phyloP scores from a whole-genome alignment of 1,140 invertebrate species.

The Drosophila neocordata region DNA sequence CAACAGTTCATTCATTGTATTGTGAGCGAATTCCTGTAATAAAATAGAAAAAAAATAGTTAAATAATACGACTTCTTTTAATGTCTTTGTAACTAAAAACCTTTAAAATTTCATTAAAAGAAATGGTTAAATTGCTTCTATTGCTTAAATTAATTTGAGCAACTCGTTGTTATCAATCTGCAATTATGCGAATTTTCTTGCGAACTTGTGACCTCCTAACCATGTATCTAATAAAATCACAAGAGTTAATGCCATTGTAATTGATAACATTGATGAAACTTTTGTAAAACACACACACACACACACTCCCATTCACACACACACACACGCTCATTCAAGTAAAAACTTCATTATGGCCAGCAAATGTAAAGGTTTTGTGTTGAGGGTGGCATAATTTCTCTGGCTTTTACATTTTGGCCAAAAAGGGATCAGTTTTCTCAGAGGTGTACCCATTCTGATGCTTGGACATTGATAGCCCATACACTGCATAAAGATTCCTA shows the following conservation, averaged over 20 bases:
- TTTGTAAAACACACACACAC: constrained; percentile 11
- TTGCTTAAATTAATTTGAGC: neutral
- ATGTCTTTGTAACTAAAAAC: no score
- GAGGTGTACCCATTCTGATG: constrained; percentile 27
- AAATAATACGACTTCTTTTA: no score
- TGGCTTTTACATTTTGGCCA: constrained; percentile 11
- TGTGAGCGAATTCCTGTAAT: constrained; percentile 93
- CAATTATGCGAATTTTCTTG: constrained; percentile 1
- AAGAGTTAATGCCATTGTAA: constrained; percentile 46
- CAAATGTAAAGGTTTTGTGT: constrained; percentile 8
- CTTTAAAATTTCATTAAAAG: neutral
- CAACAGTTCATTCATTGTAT: constrained; percentile 94
- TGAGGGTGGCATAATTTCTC: constrained; percentile 46
- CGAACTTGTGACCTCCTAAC: constrained; percentile 32
- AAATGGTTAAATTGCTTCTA: constrained; percentile 11
- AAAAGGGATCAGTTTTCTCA: constrained; percentile 1
- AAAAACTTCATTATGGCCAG: constrained; percentile 48
- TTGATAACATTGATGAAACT: constrained; percentile 61
- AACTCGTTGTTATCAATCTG: neutral
- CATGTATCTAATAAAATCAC: constrained; percentile 2
- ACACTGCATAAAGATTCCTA: constrained; percentile 19
- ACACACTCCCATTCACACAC: constrained; percentile 24
- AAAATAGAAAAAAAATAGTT: neutral
- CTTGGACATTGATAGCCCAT: constrained; percentile 57
- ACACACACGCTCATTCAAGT: constrained; percentile 23